A percentile compares a stretch with the other conserved stretches of the same genome.
Conservation (phyloP, 2,797 vertebrate genomes). For the Aeoliscus strigatus region DNA sequence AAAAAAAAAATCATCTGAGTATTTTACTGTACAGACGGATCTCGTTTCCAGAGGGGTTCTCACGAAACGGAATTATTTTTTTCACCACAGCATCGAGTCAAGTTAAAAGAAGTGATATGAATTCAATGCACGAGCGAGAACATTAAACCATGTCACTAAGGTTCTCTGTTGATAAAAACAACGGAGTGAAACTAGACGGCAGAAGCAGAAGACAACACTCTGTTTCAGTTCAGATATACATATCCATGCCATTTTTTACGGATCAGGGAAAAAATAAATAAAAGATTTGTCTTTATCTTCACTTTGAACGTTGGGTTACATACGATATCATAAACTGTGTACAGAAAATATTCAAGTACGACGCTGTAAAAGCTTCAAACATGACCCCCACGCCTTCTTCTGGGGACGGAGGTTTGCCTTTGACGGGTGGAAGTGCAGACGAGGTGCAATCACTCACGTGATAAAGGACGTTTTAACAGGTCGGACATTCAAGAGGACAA, state of each 20-base stretch:
- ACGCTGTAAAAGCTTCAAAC: constrained; percentile 55
- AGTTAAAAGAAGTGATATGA: too few species aligned
- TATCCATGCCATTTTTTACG: constrained; percentile 66
- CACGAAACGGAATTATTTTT: too few species aligned
- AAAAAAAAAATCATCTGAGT: too few species aligned
- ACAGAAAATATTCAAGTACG: constrained; percentile 60
- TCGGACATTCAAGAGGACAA: constrained; percentile 71
- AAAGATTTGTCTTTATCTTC: constrained; percentile 50
- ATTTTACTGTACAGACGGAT: too few species aligned
- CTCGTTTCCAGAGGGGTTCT: too few species aligned
- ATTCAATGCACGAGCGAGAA: constrained; percentile 44
- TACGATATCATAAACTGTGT: constrained; percentile 59
- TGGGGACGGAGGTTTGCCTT: constrained; percentile 55
- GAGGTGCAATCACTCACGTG: constrained; percentile 73
- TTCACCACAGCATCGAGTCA: too few species aligned
- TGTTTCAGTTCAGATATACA: constrained; percentile 62
- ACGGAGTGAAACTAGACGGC: constrained; percentile 48
- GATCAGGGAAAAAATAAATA: constrained; percentile 24
- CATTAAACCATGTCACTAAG: too few species aligned
- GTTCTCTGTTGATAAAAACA: constrained; percentile 17
- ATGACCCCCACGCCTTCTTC: constrained; percentile 34
- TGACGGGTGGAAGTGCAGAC: constrained; percentile 65
- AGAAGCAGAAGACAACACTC: constrained; percentile 64
- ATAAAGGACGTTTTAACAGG: constrained; percentile 67
- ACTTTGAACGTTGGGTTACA: constrained; percentile 59